These are phyloP conservation scores for Limnephilus rhombicus DNA, from an alignment of 2,888 invertebrate genomes.

Conservation along the genomic window DNA sequence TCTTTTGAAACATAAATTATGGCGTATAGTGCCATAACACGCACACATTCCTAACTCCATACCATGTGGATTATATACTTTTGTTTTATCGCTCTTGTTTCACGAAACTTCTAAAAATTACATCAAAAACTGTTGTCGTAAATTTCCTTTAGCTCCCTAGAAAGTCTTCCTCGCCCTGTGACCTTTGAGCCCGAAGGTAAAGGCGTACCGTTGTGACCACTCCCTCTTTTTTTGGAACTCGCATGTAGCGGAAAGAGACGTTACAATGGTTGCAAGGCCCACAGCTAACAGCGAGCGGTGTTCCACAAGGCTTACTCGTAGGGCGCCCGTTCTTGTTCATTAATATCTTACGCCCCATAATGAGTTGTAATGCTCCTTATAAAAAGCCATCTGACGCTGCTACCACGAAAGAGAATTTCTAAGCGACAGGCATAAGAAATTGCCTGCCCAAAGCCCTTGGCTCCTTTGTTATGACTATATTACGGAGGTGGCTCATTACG, in stretches of 20 bases:
- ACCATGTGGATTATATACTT: constrained; percentile 43
- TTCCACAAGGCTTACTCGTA: background rate
- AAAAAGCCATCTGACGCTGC: constrained; percentile 47
- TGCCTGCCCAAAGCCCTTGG: constrained; percentile 35
- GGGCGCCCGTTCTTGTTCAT: constrained; percentile 23
- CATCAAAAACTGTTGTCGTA: constrained; percentile 32
- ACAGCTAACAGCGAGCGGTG: background rate
- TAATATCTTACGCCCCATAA: constrained; percentile 48
- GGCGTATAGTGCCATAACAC: constrained; percentile 7
- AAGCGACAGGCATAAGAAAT: constrained; percentile 42
- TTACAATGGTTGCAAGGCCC: background rate
- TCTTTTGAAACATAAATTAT: constrained; percentile 37
- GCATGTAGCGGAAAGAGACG: background rate
- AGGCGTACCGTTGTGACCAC: background rate
- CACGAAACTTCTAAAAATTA: constrained; percentile 39
- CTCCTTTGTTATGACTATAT: constrained; percentile 42
- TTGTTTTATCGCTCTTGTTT: constrained; percentile 45
- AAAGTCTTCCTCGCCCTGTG: constrained; percentile 17
- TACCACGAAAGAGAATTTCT: constrained; percentile 50
- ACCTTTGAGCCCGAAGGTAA: background rate
- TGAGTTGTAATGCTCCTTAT: constrained; percentile 53
- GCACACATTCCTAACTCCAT: constrained; percentile 37
- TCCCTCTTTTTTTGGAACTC: background rate
- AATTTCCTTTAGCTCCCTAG: constrained; percentile 20
- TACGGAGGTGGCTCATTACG: constrained; percentile 45